Conservation (phyloP, 2,888 invertebrate species). For the Hirtodrosophila confusa region DNA sequence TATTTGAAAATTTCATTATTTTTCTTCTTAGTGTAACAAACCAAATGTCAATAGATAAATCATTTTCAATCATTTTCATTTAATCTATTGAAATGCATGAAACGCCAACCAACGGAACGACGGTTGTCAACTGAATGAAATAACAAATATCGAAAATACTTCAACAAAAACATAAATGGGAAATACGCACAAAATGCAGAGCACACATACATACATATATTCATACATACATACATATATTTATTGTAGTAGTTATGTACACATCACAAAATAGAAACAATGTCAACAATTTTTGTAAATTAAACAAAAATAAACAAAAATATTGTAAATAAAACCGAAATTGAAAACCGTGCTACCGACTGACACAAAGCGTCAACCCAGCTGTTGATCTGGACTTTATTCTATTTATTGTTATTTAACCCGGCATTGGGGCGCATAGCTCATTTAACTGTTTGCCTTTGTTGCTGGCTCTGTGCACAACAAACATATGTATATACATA, state of each 20-base stretch:
- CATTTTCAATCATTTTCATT: conserved; percentile 34
- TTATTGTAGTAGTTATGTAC: not conserved
- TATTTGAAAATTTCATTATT: too few species aligned
- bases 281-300: conserved; percentile 36
- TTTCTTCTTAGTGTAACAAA: too few species aligned
- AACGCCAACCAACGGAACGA: not conserved
- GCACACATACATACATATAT: conserved; percentile 1
- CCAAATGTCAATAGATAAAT: conserved; percentile 30
- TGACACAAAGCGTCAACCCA: conserved; percentile 30
- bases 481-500: not conserved
- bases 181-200: conserved; percentile 28
- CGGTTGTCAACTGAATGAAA: conserved; percentile 8
- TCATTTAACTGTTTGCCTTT: conserved; percentile 48
- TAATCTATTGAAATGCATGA: conserved; percentile 10
- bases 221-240: not conserved
- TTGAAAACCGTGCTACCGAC: conserved; percentile 37
- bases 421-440: conserved; percentile 14
- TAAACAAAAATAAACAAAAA: conserved; percentile 40
- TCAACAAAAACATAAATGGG: conserved; percentile 27
- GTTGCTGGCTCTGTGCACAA: conserved; percentile 3
- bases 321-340: conserved; percentile 35
- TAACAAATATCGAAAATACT: conserved; percentile 27
- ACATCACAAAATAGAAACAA: conserved; percentile 36
- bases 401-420: conserved; percentile 11
- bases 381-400: conserved; percentile 28